Conservation (phyloP, 2,113 vertebrate species). For the Sander vitreus region DNA sequence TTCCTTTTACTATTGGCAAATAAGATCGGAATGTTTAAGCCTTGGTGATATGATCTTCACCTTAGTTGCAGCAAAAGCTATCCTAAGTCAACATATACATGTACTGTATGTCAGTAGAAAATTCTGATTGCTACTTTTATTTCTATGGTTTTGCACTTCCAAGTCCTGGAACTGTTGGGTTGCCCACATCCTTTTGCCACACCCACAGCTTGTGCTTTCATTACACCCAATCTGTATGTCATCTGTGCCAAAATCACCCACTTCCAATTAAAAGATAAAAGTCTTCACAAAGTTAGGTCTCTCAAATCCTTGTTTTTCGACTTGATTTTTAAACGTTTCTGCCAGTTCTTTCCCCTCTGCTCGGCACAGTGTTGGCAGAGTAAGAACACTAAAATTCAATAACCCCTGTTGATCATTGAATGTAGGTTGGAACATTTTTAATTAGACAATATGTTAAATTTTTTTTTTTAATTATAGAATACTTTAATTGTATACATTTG, state of each 20-base stretch:
- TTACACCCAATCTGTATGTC: conserved; percentile 31
- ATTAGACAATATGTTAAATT: conserved; percentile 15
- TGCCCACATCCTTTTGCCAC: conserved; percentile 47
- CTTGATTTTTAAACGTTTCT: background rate
- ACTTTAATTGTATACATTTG: background rate
- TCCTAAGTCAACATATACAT: background rate
- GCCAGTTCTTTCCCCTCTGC: conserved; percentile 20
- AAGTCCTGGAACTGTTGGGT: conserved; percentile 25
- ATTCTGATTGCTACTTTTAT: conserved; percentile 19
- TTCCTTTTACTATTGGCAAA: background rate
- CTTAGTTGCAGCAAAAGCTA: conserved; percentile 5
- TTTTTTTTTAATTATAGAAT: background rate
- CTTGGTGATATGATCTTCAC: background rate
- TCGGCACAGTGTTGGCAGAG: conserved; percentile 53
- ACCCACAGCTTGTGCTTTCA: conserved; percentile 33
- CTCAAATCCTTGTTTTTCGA: conserved; percentile 47
- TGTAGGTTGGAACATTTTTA: background rate
- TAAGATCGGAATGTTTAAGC: background rate
- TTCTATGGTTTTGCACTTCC: conserved; percentile 17
- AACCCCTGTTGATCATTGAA: background rate
- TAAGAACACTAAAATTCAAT: conserved; percentile 2
- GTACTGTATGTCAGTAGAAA: conserved; percentile 3
- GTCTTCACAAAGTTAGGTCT: conserved; percentile 10
- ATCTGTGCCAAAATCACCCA: conserved; percentile 11
- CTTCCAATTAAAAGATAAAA: conserved; percentile 7